Evolutionary conservation across 2,113 vertebrate genomes (phyloP).

Genomic region (Bucco capensis): DNA sequence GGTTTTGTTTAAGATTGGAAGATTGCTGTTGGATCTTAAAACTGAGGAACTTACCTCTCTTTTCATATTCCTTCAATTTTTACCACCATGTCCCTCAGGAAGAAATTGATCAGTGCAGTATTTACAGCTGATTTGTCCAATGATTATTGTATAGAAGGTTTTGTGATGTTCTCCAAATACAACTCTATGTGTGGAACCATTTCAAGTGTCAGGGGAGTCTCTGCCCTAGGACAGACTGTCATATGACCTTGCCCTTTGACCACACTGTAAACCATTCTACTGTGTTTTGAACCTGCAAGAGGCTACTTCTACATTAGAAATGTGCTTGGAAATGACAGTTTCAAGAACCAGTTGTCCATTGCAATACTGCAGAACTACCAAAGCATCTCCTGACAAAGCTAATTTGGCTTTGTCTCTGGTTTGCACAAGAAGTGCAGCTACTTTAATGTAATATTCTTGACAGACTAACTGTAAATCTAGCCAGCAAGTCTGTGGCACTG

Average conservation of each 20-base stretch:
- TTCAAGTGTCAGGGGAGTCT: background rate
- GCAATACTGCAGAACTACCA: background rate
- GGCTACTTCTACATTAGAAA: background rate
- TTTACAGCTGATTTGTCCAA: background rate
- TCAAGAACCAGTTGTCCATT: background rate
- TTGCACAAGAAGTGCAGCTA: background rate
- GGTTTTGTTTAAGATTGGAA: conserved; percentile 1
- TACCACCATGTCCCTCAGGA: background rate
- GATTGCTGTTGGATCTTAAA: background rate
- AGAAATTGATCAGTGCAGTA: background rate
- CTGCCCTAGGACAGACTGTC: background rate
- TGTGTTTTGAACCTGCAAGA: background rate
- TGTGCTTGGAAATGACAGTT: background rate
- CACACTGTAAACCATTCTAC: background rate
- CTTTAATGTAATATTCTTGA: background rate
- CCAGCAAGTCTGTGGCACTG: background rate
- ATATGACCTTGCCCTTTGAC: background rate
- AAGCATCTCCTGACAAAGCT: background rate
- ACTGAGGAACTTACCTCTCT: background rate
- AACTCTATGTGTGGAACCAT: background rate
- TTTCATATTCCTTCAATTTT: background rate
- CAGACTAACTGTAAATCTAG: background rate
- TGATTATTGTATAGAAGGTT: background rate
- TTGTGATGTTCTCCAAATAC: background rate
- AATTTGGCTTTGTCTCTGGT: background rate